phyloP scores from a whole-genome alignment of 2,888 invertebrate genomes.

The Protula sp. region DNA sequence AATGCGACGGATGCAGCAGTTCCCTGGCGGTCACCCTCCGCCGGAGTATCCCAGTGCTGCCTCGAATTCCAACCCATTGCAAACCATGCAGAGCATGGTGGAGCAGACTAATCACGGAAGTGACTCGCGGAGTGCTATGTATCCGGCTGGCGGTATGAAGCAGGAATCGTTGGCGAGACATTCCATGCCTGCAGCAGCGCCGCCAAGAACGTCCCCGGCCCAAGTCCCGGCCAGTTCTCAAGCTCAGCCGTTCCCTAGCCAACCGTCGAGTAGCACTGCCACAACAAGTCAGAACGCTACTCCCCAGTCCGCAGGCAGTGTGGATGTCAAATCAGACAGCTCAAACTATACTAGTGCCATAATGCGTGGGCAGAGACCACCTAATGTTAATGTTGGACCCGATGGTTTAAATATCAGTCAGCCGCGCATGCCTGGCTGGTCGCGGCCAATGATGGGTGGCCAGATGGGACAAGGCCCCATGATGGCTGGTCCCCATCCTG shows the following conservation, averaged over 20 bases:
- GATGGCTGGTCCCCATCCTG: conserved; percentile 11
- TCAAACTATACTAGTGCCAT: conserved; percentile 45
- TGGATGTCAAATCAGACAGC: conserved; percentile 13
- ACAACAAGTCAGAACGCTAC: conserved; percentile 7
- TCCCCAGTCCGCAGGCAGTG: conserved; percentile 27
- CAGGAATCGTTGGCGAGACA: not conserved
- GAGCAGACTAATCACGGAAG: conserved; percentile 56
- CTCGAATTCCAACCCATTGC: conserved; percentile 37
- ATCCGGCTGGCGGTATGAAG: not conserved
- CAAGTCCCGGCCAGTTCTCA: not conserved
- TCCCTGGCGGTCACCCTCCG: too few relatives aligned
- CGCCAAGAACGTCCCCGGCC: not conserved
- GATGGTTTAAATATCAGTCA: conserved; percentile 56
- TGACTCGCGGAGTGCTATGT: not conserved
- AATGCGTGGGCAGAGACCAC: conserved; percentile 58
- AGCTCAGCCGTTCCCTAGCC: not conserved
- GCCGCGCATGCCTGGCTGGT: conserved; percentile 56
- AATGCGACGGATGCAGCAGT: not conserved
- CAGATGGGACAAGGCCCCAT: conserved; percentile 4
- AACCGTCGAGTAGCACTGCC: not conserved
- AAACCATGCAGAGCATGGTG: conserved; percentile 53
- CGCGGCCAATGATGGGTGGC: conserved; percentile 54
- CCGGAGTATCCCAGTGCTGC: conserved; percentile 11
- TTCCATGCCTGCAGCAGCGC: not conserved
- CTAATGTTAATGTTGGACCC: conserved; percentile 61